Evolutionary conservation across 2,797 vertebrate species (phyloP).

Genomic region (Glyptemys insculpta): DNA sequence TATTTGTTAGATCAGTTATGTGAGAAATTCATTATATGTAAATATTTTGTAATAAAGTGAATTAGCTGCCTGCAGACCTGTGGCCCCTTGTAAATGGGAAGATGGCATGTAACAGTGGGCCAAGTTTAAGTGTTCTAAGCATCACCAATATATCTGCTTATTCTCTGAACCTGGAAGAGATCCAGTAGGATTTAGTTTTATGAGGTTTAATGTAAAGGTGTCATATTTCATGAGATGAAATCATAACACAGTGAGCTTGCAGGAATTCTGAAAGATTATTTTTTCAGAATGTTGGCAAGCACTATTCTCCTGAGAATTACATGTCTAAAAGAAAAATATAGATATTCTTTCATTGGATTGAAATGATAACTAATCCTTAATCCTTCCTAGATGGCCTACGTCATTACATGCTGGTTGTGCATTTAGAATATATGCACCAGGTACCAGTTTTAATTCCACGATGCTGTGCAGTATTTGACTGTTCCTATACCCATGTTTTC

Average conservation of each 20-base stretch:
- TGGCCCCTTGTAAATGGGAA: conserved; percentile 60
- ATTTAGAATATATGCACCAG: conserved; percentile 54
- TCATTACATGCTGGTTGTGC: conserved; percentile 58
- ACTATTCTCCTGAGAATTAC: conserved; percentile 77
- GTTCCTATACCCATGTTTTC: conserved; percentile 21
- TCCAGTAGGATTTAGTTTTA: conserved; percentile 85
- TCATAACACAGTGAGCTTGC: conserved; percentile 86
- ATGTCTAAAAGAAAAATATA: conserved; percentile 83
- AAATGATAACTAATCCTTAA: conserved; percentile 84
- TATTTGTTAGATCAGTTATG: conserved; percentile 70
- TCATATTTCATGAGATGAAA: conserved; percentile 89
- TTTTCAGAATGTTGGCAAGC: conserved; percentile 85
- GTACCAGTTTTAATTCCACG: conserved; percentile 67
- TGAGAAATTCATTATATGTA: conserved; percentile 74
- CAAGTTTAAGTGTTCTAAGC: conserved; percentile 78
- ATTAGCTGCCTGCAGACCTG: conserved; percentile 73
- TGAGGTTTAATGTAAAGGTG: conserved; percentile 87
- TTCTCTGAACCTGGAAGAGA: conserved; percentile 79
- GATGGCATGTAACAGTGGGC: conserved; percentile 69
- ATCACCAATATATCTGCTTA: conserved; percentile 83
- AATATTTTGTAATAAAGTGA: conserved; percentile 76
- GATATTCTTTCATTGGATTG: conserved; percentile 82
- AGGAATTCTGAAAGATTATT: conserved; percentile 87
- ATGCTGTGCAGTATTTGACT: not conserved
- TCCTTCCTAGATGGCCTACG: conserved; percentile 78